Conservation (phyloP, 2,888 invertebrate genomes). For the Meliscaeva auricollis region DNA sequence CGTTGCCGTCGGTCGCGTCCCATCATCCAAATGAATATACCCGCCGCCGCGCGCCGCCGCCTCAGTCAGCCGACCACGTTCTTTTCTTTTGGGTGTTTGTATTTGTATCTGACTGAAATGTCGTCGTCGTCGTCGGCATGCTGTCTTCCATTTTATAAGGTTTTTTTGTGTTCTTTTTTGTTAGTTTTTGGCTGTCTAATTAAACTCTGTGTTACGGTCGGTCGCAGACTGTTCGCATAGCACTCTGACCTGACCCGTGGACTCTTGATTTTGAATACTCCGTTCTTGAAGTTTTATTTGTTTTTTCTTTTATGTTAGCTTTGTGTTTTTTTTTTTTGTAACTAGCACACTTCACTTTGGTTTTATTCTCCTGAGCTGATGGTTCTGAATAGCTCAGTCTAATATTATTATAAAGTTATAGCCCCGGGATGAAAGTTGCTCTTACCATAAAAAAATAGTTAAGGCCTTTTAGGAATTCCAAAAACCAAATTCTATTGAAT, state of each 20-base stretch:
- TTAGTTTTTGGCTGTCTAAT: conserved; percentile 47
- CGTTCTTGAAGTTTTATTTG: conserved; percentile 23
- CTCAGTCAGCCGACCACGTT: conserved; percentile 31
- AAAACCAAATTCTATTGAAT: too few species aligned
- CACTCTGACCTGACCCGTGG: conserved; percentile 71
- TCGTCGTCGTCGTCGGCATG: conserved; percentile 69
- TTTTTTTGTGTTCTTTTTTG: conserved; percentile 29
- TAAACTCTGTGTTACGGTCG: conserved; percentile 50
- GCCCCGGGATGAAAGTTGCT: neutral
- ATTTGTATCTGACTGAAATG: conserved; percentile 47
- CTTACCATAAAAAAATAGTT: neutral
- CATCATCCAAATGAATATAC: neutral
- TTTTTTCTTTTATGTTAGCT: conserved; percentile 26
- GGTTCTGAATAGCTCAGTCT: conserved; percentile 44
- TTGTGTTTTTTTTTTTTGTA: conserved; percentile 37
- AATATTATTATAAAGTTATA: neutral
- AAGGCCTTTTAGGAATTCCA: too few species aligned
- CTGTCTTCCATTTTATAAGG: conserved; percentile 72
- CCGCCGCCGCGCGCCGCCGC: too few species aligned
- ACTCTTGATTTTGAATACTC: conserved; percentile 53
- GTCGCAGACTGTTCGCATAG: conserved; percentile 60
- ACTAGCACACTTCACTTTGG: conserved; percentile 48
- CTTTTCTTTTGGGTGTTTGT: conserved; percentile 30
- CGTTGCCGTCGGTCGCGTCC: conserved; percentile 7
- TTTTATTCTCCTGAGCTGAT: conserved; percentile 11